Conservation (phyloP, 2,888 invertebrate genomes). For the Campoletis raptor region DNA sequence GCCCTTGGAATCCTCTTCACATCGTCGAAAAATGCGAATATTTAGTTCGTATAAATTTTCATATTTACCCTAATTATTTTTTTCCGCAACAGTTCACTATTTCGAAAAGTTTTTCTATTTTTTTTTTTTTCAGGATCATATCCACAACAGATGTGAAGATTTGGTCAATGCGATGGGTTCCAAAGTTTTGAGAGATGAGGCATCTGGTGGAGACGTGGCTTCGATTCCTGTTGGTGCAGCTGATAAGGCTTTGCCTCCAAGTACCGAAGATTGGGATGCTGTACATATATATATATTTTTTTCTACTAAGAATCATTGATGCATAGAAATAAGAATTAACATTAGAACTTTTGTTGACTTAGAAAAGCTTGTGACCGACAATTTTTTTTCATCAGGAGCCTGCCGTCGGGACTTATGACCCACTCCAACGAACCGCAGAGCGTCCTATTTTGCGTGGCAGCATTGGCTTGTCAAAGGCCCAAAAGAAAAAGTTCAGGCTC, state of each 20-base stretch:
- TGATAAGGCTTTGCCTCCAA: background rate
- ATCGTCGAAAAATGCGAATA: conserved; percentile 70
- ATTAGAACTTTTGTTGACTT: background rate
- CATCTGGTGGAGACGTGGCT: background rate
- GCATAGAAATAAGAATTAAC: background rate
- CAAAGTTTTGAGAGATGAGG: background rate
- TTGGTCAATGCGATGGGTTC: conserved; percentile 26
- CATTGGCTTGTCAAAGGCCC: conserved; percentile 69
- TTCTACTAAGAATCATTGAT: background rate
- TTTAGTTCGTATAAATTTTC: conserved; percentile 66
- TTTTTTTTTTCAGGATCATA: conserved; percentile 50
- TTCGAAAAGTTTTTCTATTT: background rate
- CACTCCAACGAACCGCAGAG: conserved; percentile 57
- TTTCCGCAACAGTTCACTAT: background rate
- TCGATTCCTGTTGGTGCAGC: conserved; percentile 23
- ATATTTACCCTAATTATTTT: background rate
- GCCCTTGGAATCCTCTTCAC: conserved; percentile 75
- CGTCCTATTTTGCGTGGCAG: conserved; percentile 56
- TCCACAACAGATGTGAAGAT: conserved; percentile 44
- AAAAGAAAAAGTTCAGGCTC: conserved; percentile 66
- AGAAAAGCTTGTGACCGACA: background rate
- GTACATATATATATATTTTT: conserved; percentile 31
- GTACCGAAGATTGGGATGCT: conserved; percentile 68
- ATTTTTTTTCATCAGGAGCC: conserved; percentile 62
- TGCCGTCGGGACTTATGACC: conserved; percentile 69